Percentiles rank a stretch among this genome's conserved stretches.
phyloP scores from a whole-genome alignment of 2,113 vertebrate species.

The Pogona vitticeps region DNA sequence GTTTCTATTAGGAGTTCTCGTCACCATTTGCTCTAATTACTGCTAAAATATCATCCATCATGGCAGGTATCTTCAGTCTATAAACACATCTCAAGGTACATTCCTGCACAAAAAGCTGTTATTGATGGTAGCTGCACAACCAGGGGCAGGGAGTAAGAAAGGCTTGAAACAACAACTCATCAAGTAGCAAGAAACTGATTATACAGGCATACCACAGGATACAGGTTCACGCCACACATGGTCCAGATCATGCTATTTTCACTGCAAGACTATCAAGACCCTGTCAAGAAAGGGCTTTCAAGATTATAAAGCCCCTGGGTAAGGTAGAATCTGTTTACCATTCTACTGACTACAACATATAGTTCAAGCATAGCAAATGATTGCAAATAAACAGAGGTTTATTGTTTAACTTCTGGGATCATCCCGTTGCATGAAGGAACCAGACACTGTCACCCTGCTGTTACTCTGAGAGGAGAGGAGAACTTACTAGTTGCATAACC shows the following conservation, averaged over 20 bases:
- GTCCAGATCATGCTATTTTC: not conserved
- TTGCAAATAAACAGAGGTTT: not conserved
- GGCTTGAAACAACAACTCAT: not conserved
- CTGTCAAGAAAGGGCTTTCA: not conserved
- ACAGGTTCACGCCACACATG: not conserved
- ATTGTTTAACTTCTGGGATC: not conserved
- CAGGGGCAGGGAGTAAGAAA: not conserved
- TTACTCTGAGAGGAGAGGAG: not conserved
- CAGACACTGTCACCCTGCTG: not conserved
- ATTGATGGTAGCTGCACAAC: conserved; percentile 29
- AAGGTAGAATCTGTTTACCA: not conserved
- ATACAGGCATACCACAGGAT: not conserved
- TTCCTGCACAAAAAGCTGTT: conserved; percentile 7
- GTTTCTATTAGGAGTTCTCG: conserved; percentile 34
- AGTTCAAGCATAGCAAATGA: not conserved
- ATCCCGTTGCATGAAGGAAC: not conserved
- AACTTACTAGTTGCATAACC: not conserved
- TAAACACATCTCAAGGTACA: conserved; percentile 19
- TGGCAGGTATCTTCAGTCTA: conserved; percentile 42
- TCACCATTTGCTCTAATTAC: conserved; percentile 62
- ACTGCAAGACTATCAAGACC: not conserved
- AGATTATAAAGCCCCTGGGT: not conserved
- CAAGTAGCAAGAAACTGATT: not conserved
- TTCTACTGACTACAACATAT: not conserved
- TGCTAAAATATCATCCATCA: conserved; percentile 54